Evolutionary conservation across 2,888 invertebrate genomes (phyloP).

Genomic region (Drosophila anomalata): DNA sequence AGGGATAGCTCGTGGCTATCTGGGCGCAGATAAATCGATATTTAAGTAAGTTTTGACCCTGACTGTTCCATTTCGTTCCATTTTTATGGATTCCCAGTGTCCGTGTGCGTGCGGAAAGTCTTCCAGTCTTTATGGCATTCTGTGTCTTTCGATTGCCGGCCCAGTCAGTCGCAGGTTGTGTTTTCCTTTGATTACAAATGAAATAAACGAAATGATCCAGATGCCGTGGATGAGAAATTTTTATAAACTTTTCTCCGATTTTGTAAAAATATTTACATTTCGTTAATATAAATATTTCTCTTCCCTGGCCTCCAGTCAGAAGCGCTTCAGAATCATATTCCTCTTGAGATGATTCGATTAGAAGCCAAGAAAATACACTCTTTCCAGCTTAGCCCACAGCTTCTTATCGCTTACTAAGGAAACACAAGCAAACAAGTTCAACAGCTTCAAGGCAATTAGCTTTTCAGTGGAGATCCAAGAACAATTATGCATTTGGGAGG

Average conservation of each 20-base stretch:
- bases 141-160: conserved; percentile 25
- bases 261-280: conserved; percentile 78
- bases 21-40: conserved; percentile 67
- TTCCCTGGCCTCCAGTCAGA: not conserved
- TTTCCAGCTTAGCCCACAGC: not conserved
- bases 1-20: conserved; percentile 31
- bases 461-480: conserved; percentile 2
- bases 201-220: conserved; percentile 77
- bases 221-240: conserved; percentile 58
- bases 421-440: not conserved
- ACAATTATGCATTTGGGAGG: conserved; percentile 1
- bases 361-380: not conserved
- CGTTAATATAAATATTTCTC: conserved; percentile 72
- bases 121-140: conserved; percentile 57
- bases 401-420: not conserved
- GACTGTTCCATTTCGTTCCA: conserved; percentile 51
- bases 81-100: conserved; percentile 26
- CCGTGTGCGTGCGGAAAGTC: conserved; percentile 42
- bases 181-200: conserved; percentile 75
- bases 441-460: conserved; percentile 4
- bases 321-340: not conserved
- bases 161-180: conserved; percentile 37
- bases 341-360: conserved; percentile 6
- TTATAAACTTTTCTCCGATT: conserved; percentile 67
- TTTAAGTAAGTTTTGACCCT: conserved; percentile 71